A percentile compares a stretch with the other conserved stretches of the same genome.
These are phyloP conservation scores for Phlogophora meticulosa DNA, from an alignment of 2,888 invertebrate genomes.

Conservation along the genomic window DNA sequence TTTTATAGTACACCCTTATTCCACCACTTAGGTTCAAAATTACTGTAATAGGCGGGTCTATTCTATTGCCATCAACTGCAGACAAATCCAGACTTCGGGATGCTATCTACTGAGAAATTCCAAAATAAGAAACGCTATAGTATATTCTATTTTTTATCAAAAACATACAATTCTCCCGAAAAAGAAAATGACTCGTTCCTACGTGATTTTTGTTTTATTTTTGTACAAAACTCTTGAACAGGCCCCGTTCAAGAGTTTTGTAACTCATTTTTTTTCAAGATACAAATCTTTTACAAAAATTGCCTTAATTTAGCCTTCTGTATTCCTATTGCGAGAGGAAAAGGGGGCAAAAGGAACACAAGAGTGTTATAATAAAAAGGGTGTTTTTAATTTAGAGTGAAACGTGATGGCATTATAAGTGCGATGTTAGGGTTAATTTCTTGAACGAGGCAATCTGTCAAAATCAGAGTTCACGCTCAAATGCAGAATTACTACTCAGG, in stretches of 20 bases:
- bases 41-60: too few species aligned
- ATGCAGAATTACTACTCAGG: too few species aligned
- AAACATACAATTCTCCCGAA: not conserved
- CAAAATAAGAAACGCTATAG: too few species aligned
- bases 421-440: too few species aligned
- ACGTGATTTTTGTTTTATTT: conserved; percentile 17
- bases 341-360: not conserved
- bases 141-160: not conserved
- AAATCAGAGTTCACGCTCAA: too few species aligned
- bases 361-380: conserved; percentile 9
- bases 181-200: not conserved
- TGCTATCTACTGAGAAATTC: too few species aligned
- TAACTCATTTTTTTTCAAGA: not conserved
- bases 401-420: not conserved
- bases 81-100: too few species aligned
- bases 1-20: too few species aligned
- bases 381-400: not conserved
- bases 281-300: not conserved
- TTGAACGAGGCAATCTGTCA: too few species aligned
- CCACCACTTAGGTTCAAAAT: too few species aligned
- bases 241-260: too few species aligned
- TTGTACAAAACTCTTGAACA: not conserved
- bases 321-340: conserved; percentile 2
- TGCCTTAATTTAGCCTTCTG: conserved; percentile 7
- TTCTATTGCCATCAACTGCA: too few species aligned